Evolutionary conservation across 2,113 vertebrate species (phyloP).

Genomic region (Antechinus flavipes): DNA sequence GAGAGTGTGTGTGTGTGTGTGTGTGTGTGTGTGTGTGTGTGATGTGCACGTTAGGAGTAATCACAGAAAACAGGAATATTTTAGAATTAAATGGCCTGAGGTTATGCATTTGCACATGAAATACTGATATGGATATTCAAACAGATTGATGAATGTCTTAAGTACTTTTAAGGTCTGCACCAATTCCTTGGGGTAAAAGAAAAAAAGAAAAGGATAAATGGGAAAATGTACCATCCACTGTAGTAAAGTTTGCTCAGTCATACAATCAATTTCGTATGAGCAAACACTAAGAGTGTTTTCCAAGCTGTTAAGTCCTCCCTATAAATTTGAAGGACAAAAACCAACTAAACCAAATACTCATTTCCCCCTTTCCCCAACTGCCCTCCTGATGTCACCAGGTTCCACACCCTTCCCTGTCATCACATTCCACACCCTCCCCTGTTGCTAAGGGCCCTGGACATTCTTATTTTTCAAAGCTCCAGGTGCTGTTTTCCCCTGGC

Average conservation of each 20-base stretch:
- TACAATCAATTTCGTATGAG: neutral
- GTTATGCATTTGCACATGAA: neutral
- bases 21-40: neutral
- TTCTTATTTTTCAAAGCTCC: conserved; percentile 43
- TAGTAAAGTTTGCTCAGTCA: neutral
- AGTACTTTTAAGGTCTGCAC: neutral
- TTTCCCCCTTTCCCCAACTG: neutral
- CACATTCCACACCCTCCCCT: conserved; percentile 49
- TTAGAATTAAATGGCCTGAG: neutral
- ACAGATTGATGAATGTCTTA: neutral
- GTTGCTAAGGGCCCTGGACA: conserved; percentile 70
- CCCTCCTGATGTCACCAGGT: conserved; percentile 44
- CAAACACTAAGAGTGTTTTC: neutral
- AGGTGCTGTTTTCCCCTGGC: conserved; percentile 35
- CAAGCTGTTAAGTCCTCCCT: neutral
- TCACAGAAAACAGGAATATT: neutral
- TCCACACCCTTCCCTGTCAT: conserved; percentile 31
- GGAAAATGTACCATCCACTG: neutral
- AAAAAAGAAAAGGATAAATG: neutral
- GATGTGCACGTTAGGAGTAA: neutral
- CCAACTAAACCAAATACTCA: neutral
- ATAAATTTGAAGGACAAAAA: neutral
- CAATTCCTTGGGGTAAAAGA: neutral
- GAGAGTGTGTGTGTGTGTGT: too few species aligned
- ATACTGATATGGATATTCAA: neutral